Evolutionary conservation across 1,140 invertebrate species (phyloP), one percentile per base, ranked within the genome.

Genomic region (Pachypsylla venusta): DNA sequence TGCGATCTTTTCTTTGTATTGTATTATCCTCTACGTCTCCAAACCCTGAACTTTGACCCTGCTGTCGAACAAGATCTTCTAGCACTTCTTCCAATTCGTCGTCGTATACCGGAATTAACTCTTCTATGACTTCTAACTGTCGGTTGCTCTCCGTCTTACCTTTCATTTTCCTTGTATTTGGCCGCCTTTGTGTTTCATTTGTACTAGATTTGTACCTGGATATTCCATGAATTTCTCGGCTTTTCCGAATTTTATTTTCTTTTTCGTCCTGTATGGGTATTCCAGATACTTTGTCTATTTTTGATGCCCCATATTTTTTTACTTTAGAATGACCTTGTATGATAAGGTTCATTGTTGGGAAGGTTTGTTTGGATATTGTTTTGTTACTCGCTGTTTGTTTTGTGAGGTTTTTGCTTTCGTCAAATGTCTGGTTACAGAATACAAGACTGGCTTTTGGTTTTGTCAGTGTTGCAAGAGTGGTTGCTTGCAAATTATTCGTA

Each of bases 281-380:
- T 4, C 59, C 57, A 25, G 57, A 61, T 10, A 61, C 35, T 28
- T 30, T 57, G 30, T 64, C 64, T 25, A 62, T 69, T 54, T 81
- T 77, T n/a, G 71, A 78, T 0, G 83, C 79, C 19, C 83, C 81
- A 67, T 87, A 87, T 1, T 82, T 87, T 71, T 87, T 87, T 0
- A 87, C 85, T 71, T 86, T 87, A 0, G 84, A 87, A 66, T 87
- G 85, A 1, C 85, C 85, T 70, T 87, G 83, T 63, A 87, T 87
- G 22, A 87, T 87, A 7, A 86, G 72, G 65, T 87, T 85, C 75
- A 83, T 79, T 1, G 85, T 82, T 2, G 79, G 76, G 28, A 74
- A 67, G 0, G 83, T 69, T 1, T 79, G 75, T 63, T 81, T 80
- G 0, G 72, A 22, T 76, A 62, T 82, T 83, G 53, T 78, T 77